These are phyloP conservation scores for Brachyopa scutellaris DNA, from an alignment of 2,888 invertebrate genomes.

Conservation along the genomic window DNA sequence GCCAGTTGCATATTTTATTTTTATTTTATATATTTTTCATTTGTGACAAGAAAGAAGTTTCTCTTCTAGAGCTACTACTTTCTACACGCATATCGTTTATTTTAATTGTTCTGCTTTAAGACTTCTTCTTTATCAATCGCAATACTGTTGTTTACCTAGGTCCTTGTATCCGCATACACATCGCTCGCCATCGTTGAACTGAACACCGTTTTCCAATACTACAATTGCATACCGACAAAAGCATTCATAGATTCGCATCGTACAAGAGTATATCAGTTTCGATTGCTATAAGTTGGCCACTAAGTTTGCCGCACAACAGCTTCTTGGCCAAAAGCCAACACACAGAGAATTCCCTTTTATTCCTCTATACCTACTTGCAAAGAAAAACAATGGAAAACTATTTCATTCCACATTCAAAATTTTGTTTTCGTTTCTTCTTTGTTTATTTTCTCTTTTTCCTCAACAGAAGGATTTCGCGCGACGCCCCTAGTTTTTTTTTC, in stretches of 20 bases:
- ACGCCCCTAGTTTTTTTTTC: conserved; percentile 39
- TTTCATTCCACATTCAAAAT: conserved; percentile 50
- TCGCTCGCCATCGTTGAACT: too few species aligned
- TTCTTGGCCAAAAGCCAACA: conserved; percentile 66
- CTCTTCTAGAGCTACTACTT: too few species aligned
- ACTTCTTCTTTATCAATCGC: conserved; percentile 28
- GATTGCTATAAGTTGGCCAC: conserved; percentile 60
- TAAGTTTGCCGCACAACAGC: conserved; percentile 48
- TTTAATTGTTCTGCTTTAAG: conserved; percentile 13
- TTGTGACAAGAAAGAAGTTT: too few species aligned
- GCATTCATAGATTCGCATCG: too few species aligned
- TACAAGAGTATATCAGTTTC: conserved; percentile 60
- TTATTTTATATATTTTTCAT: too few species aligned
- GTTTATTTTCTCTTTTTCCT: conserved; percentile 18
- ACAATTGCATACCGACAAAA: conserved; percentile 29
- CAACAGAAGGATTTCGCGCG: conserved; percentile 38
- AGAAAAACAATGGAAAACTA: conserved; percentile 62
- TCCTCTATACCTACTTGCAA: conserved; percentile 13
- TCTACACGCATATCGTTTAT: too few species aligned
- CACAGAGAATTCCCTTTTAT: conserved; percentile 49
- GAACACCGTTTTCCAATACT: conserved; percentile 35
- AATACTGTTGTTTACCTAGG: conserved; percentile 3
- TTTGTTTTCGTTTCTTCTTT: conserved; percentile 4
- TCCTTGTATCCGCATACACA: conserved; percentile 12
- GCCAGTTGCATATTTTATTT: too few species aligned